These are phyloP conservation scores for Nycteola revayana DNA, from an alignment of 2,888 invertebrate species.

Conservation along the genomic window DNA sequence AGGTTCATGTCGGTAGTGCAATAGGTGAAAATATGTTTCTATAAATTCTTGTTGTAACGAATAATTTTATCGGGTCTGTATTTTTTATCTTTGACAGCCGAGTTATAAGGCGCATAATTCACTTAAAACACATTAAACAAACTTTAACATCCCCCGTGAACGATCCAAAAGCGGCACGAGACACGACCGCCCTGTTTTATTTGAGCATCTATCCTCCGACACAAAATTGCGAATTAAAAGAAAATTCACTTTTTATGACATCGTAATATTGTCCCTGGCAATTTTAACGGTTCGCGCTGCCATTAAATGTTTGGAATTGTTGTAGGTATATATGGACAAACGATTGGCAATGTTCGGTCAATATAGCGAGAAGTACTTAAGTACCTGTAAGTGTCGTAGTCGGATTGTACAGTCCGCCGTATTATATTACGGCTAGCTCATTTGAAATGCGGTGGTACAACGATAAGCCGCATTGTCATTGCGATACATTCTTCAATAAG, in stretches of 20 bases:
- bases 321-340: too few relatives aligned
- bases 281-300: constrained; percentile 49
- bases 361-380: too few relatives aligned
- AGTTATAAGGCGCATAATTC: constrained; percentile 58
- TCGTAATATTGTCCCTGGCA: constrained; percentile 55
- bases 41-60: constrained; percentile 43
- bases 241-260: constrained; percentile 57
- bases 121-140: constrained; percentile 55
- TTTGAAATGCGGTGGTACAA: too few relatives aligned
- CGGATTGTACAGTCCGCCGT: too few relatives aligned
- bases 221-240: constrained; percentile 63
- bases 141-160: constrained; percentile 51
- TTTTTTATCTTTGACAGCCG: constrained; percentile 47
- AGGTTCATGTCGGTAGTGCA: too few relatives aligned
- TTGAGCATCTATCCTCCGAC: constrained; percentile 52
- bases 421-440: too few relatives aligned
- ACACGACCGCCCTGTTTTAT: constrained; percentile 54
- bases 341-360: too few relatives aligned
- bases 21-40: too few relatives aligned
- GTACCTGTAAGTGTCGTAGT: too few relatives aligned
- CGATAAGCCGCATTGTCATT: too few relatives aligned
- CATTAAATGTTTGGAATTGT: constrained; percentile 45
- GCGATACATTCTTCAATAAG: too few relatives aligned
- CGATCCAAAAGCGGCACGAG: constrained; percentile 48
- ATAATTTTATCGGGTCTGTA: constrained; percentile 47